phyloP scores from a whole-genome alignment of 2,888 invertebrate genomes.

The Electrophaes corylata region DNA sequence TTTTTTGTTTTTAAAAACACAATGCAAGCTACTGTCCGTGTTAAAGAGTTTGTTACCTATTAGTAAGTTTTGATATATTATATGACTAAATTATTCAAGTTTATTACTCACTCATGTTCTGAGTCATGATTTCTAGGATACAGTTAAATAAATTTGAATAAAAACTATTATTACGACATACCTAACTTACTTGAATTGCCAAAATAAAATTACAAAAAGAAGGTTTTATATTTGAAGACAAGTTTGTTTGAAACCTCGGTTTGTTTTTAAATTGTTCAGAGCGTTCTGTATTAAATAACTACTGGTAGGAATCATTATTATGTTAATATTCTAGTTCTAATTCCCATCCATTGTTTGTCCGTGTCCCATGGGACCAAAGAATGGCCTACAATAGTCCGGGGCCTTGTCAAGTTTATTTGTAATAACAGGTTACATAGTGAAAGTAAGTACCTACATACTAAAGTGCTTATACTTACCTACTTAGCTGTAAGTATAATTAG shows the following conservation, averaged over 20 bases:
- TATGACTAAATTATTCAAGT: too few species aligned
- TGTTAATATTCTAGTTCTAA: constrained; percentile 33
- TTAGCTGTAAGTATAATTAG: constrained; percentile 1
- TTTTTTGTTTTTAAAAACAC: constrained; percentile 30
- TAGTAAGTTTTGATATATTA: too few species aligned
- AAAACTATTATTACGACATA: too few species aligned
- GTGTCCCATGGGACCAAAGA: constrained; percentile 28
- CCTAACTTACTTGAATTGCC: too few species aligned
- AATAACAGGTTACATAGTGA: constrained; percentile 31
- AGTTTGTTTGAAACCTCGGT: constrained; percentile 5
- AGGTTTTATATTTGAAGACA: neutral
- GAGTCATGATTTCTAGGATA: too few species aligned
- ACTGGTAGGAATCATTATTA: constrained; percentile 27
- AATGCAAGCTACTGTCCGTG: too few species aligned
- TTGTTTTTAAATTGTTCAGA: constrained; percentile 7
- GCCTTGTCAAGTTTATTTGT: constrained; percentile 29
- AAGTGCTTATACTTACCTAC: neutral
- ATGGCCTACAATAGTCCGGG: constrained; percentile 29
- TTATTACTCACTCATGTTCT: too few species aligned
- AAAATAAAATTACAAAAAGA: too few species aligned
- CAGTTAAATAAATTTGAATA: too few species aligned
- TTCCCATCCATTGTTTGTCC: constrained; percentile 40
- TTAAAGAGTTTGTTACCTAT: too few species aligned
- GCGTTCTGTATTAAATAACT: constrained; percentile 41
- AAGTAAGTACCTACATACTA: constrained; percentile 13